A percentile compares a stretch with the other conserved stretches of the same genome.
phyloP scores from a whole-genome alignment of 2,113 vertebrate genomes.

The Lucifuga dentata region DNA sequence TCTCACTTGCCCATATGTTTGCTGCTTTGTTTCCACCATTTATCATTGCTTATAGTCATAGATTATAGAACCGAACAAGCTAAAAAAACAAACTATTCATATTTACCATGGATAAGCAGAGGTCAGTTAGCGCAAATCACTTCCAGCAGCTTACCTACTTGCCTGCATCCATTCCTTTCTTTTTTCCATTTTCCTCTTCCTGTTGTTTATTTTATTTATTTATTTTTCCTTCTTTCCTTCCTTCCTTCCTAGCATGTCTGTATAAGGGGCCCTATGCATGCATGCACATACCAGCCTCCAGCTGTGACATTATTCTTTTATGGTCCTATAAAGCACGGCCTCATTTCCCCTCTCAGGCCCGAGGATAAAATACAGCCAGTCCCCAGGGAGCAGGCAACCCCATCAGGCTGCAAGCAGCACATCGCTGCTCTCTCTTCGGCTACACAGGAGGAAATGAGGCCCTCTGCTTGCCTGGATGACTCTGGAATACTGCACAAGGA shows the following conservation, averaged over 20 bases:
- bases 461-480: slow-evolving; percentile 52
- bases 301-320: slow-evolving; percentile 61
- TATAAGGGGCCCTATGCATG: neutral
- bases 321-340: slow-evolving; percentile 69
- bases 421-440: slow-evolving; percentile 46
- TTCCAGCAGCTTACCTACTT: slow-evolving; percentile 5
- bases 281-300: slow-evolving; percentile 20
- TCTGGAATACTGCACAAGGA: slow-evolving; percentile 47
- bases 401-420: slow-evolving; percentile 58
- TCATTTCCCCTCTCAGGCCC: slow-evolving; percentile 65
- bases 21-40: neutral
- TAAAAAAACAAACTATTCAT: slow-evolving; percentile 1
- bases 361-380: slow-evolving; percentile 72
- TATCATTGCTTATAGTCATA: neutral
- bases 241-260: neutral
- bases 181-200: neutral
- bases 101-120: neutral
- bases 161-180: slow-evolving; percentile 4
- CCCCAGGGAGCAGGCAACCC: slow-evolving; percentile 65
- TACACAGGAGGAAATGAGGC: slow-evolving; percentile 42
- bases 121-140: neutral
- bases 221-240: neutral
- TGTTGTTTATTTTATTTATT: slow-evolving; percentile 16
- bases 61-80: slow-evolving; percentile 20
- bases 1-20: neutral